phyloP scores from a whole-genome alignment of 2,797 vertebrate species.

The Neosalanx taihuensis region DNA sequence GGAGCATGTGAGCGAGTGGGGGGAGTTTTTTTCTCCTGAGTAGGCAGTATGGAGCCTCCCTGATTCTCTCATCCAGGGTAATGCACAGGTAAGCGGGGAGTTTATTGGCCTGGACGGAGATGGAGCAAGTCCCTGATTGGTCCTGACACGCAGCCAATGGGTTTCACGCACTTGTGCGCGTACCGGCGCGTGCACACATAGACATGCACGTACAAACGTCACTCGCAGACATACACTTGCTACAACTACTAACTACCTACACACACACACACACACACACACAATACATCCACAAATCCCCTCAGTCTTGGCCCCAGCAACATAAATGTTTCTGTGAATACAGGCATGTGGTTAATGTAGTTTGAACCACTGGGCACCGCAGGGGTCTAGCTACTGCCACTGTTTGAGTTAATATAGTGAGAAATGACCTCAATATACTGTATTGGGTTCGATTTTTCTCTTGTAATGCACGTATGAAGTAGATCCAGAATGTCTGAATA shows the following conservation, averaged over 20 bases:
- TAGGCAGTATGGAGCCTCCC: constrained; percentile 56
- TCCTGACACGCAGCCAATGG: constrained; percentile 52
- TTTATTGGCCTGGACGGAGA: constrained; percentile 66
- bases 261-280: constrained; percentile 15
- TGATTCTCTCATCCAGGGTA: constrained; percentile 55
- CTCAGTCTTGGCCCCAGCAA: background rate
- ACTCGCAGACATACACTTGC: background rate
- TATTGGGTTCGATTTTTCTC: too few species aligned
- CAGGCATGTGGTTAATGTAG: background rate
- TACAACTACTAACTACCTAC: constrained; percentile 1
- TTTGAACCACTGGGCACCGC: background rate
- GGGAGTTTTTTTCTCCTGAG: constrained; percentile 58
- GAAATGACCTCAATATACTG: too few species aligned
- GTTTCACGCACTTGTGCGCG: constrained; percentile 30
- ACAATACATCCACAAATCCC: constrained; percentile 29
- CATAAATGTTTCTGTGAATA: background rate
- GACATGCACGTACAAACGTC: constrained; percentile 1
- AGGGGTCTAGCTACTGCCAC: too few species aligned
- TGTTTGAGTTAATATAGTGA: too few species aligned
- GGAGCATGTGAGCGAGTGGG: constrained; percentile 31
- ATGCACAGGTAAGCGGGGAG: constrained; percentile 67
- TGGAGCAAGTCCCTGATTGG: constrained; percentile 57
- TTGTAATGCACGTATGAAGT: too few species aligned
- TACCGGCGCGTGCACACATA: background rate
- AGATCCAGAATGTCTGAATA: too few species aligned